Evolutionary conservation across 1,140 invertebrate genomes (phyloP), one percentile per base, ranked within the genome.

Genomic region (Dinoponera quadriceps): DNA sequence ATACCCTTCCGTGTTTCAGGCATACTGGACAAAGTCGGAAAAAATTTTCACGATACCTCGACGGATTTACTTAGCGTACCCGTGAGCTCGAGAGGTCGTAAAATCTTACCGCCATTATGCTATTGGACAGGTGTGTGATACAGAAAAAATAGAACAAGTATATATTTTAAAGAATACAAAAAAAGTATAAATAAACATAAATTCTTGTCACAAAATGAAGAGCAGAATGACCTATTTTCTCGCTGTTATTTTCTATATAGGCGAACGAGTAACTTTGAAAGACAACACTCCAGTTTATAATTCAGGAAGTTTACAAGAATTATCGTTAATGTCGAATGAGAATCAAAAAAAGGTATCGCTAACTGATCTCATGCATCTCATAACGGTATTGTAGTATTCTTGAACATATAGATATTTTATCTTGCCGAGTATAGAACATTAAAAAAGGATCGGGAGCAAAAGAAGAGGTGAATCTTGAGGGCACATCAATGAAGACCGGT

Each of bases 81-180:
- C 27, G 29, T 68, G 5, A 91, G 87, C 71, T 89, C 88, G 0
- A 86, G 90, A 66, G 91, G 90, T 22, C 85, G 90, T 44, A 84
- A 48, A 54, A 89, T 91, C 66, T 29, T 90, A 33, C 89, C 84
- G n/a, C 72, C 86, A 1, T 63, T 91, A 54, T 82, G 27, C 74
- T 92, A 88, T 51, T 92, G 91, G 91, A 66, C 27, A 54, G 90
- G 90, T 90, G 77, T 44, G 38, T 44, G 38, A 44, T 44, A 44
- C 4, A 44, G 11, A 7, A 11, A 44, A 44, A 44, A 44, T 3
- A 5, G 5, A 5, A 33, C 2, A 5, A 82, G 29, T 16, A 65
- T 66, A 3, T 57, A 2, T 80, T 22, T 57, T n/a, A 22, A 48
- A 48, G 27, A 18, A 57, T 78, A 68, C 16, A 57, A 54, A 66